phyloP scores from a whole-genome alignment of 2,888 invertebrate genomes.

The Resseliella maxima region DNA sequence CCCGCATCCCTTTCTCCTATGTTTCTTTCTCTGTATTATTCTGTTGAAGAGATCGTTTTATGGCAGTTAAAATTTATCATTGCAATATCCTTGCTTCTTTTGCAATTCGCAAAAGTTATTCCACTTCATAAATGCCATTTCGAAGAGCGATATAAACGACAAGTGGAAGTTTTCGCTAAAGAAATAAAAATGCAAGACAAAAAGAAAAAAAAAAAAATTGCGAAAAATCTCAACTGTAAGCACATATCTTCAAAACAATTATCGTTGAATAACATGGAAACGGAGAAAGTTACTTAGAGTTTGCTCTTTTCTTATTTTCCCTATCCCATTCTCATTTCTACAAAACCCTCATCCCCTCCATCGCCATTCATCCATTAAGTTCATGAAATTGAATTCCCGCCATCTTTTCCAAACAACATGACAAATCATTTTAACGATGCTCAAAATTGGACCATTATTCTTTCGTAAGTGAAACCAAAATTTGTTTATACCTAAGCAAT shows the following conservation, averaged over 20 bases:
- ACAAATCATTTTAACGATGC: conserved; percentile 42
- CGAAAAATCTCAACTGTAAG: conserved; percentile 18
- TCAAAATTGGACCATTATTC: neutral
- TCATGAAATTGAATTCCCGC: conserved; percentile 3
- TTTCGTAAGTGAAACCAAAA: neutral
- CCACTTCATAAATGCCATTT: conserved; percentile 31
- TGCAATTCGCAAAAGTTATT: neutral
- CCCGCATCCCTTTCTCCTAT: too few species aligned
- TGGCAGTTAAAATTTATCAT: conserved; percentile 34
- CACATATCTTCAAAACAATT: conserved; percentile 24
- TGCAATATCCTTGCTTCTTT: neutral
- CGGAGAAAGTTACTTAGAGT: neutral
- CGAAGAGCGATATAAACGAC: neutral
- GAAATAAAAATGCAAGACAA: neutral
- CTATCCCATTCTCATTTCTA: neutral
- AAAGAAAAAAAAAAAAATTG: neutral
- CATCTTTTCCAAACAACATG: neutral
- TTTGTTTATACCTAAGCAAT: neutral
- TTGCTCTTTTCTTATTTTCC: neutral
- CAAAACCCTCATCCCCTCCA: neutral
- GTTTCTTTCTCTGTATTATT: neutral
- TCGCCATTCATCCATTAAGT: neutral
- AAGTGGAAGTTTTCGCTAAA: neutral
- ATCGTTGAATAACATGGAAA: conserved; percentile 3
- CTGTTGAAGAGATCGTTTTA: neutral